Evolutionary conservation across 2,888 invertebrate species (phyloP), one percentile per base, ranked within the genome.

Genomic region (Drosophila mulleri): DNA sequence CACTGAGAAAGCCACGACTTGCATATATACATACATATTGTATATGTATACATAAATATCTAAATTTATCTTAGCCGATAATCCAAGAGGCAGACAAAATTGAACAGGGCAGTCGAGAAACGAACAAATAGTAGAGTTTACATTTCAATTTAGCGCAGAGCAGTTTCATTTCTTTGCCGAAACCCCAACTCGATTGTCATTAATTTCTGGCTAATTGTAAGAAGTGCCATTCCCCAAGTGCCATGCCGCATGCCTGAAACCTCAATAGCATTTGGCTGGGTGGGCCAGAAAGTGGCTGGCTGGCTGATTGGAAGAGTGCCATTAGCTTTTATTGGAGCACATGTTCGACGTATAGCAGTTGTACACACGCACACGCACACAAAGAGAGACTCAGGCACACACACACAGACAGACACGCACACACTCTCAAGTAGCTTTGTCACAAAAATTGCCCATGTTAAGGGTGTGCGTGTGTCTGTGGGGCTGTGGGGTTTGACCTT

Each of bases 201-300:
- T 75, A 63, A 80, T 71, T 72, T 72, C 56, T 52, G 68, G 89
- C 83, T 83, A 88, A 83, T 83, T 85, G 86, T 61, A 52, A 63
- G 58, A 48, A 63, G 48, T 20, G 29, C 11, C 39, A 41, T 3
- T n/a, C 6, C 48, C 39, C 47, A 14, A 9, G 18, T 3, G 58
- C n/a, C 45, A 29, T 18, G 29, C 39, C 45, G 41, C 47, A 53
- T 67, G 23, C 32, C 39, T 32, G 41, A 67, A 67, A 67, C 67
- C 75, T 62, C 61, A 62, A 69, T 41, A 18, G 44, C 47, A 53
- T 54, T 69, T 41, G 32, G 39, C 37, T 41, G 32, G 39, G 37
- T 57, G 32, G 58, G 59, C n/a, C 80, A 61, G 58, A 53, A 71
- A 77, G 80, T 78, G 32, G 32, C 32, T 32, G 32, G 32, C 54